Evolutionary conservation across 2,888 invertebrate genomes (phyloP).

Genomic region (Suillia variegata): DNA sequence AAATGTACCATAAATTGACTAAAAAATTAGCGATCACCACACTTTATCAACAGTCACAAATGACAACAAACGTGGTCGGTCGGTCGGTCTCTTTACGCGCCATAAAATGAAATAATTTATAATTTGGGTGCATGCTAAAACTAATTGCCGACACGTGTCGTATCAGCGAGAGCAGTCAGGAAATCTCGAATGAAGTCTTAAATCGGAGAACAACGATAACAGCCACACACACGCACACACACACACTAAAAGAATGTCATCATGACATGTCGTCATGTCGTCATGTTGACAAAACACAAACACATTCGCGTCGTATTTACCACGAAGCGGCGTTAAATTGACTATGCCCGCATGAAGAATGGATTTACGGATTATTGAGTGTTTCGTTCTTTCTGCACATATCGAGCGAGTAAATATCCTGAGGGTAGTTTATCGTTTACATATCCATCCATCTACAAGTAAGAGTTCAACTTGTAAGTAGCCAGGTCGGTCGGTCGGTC

Average conservation of each 20-base stretch:
- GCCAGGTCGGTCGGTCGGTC: no score
- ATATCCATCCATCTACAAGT: neutral
- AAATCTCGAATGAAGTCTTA: neutral
- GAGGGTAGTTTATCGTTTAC: neutral
- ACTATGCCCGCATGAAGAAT: conserved; percentile 5
- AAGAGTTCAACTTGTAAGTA: conserved; percentile 32
- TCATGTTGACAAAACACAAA: no score
- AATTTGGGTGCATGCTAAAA: no score
- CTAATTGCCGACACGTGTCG: conserved; percentile 57
- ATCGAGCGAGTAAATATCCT: neutral
- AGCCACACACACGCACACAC: neutral
- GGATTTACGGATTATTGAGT: no score
- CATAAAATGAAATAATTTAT: neutral
- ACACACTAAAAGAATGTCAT: neutral
- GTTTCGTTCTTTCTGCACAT: neutral
- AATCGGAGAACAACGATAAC: neutral
- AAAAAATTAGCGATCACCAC: no score
- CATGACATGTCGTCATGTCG: conserved; percentile 9
- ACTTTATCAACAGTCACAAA: neutral
- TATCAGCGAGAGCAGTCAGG: conserved; percentile 46
- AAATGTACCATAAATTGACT: no score
- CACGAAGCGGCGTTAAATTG: neutral
- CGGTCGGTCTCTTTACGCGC: no score
- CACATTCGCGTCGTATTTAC: neutral
- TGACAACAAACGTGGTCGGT: neutral